Conservation (phyloP, 2,113 vertebrate genomes). For the Tragelaphus strepsiceros region DNA sequence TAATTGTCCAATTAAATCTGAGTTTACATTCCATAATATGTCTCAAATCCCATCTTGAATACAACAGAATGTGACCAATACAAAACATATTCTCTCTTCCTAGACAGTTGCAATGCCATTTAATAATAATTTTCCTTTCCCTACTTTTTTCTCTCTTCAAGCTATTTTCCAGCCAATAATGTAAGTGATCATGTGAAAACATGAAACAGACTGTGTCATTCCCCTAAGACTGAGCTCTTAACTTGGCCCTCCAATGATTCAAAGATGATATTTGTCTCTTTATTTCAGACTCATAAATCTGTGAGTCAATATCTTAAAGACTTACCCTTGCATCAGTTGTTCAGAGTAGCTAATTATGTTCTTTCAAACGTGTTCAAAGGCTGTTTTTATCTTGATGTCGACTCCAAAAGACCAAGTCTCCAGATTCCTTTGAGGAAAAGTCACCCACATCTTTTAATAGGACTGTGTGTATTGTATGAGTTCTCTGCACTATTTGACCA, state of each 20-base stretch:
- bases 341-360: background rate
- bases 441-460: background rate
- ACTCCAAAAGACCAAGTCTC: background rate
- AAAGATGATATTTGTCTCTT: background rate
- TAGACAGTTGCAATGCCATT: background rate
- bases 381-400: background rate
- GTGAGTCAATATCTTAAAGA: background rate
- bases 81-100: background rate
- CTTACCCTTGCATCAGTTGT: background rate
- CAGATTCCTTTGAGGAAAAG: background rate
- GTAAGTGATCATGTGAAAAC: background rate
- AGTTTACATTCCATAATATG: background rate
- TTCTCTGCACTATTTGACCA: background rate
- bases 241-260: background rate
- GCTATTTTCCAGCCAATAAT: background rate
- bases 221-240: background rate
- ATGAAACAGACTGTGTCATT: background rate
- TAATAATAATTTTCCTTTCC: background rate
- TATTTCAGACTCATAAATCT: background rate
- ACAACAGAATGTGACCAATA: background rate
- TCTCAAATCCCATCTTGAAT: background rate
- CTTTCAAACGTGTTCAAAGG: background rate
- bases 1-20: background rate
- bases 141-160: background rate
- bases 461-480: background rate